These are phyloP conservation scores for Pheosia gnoma DNA, from an alignment of 2,888 invertebrate species.

Conservation along the genomic window DNA sequence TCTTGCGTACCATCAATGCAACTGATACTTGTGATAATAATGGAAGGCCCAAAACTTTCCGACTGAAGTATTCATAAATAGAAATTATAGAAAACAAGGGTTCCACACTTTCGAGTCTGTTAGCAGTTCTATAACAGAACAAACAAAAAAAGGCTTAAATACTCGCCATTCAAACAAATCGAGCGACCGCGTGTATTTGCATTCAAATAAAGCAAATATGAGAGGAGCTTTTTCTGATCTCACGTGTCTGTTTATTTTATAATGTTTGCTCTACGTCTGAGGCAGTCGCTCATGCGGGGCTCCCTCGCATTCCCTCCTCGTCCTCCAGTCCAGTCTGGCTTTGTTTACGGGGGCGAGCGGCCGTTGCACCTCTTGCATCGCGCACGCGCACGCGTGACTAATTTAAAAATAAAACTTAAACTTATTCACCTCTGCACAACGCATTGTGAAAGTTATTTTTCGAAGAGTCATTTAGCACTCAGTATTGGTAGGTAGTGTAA, in stretches of 20 bases:
- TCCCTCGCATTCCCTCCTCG: conserved; percentile 52
- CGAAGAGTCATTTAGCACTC: too few species aligned
- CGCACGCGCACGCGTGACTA: conserved; percentile 50
- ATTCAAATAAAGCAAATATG: conserved; percentile 42
- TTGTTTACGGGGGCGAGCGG: conserved; percentile 67
- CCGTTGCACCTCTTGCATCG: conserved; percentile 55
- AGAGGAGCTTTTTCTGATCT: conserved; percentile 49
- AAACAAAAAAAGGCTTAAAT: not conserved
- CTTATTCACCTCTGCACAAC: conserved; percentile 39
- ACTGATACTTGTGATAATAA: too few species aligned
- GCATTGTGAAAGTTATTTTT: conserved; percentile 24
- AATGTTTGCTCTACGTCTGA: conserved; percentile 67
- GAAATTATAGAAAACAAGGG: too few species aligned
- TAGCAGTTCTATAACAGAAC: too few species aligned
- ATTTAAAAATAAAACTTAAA: conserved; percentile 65
- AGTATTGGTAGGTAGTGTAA: not conserved
- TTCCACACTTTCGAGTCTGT: too few species aligned
- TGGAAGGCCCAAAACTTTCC: too few species aligned
- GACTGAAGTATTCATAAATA: too few species aligned
- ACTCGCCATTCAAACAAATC: conserved; percentile 21
- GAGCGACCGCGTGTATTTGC: conserved; percentile 27
- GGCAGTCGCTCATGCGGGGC: conserved; percentile 50
- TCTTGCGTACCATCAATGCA: too few species aligned
- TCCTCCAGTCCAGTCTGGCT: conserved; percentile 66
- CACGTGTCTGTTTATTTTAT: conserved; percentile 56